These are phyloP conservation scores for Pelmatolapia mariae DNA, from an alignment of 2,113 vertebrate species.

Conservation along the genomic window DNA sequence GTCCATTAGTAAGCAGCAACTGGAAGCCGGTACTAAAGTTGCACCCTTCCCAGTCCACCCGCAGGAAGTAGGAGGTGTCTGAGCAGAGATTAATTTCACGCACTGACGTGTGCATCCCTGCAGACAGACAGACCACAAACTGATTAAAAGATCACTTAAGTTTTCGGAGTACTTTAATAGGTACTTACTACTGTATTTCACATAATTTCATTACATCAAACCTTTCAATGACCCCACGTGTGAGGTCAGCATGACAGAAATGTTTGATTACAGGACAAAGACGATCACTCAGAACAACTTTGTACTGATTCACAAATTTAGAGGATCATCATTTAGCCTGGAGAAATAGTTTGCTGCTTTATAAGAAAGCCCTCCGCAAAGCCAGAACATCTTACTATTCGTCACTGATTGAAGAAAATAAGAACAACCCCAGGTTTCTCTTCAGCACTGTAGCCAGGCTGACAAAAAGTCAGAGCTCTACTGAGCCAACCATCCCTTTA, in stretches of 20 bases:
- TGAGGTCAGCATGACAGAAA: background rate
- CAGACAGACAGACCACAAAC: background rate
- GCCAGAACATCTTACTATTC: no score
- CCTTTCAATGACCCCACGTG: background rate
- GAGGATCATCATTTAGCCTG: no score
- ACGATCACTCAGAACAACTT: background rate
- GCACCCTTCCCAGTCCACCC: constrained; percentile 75
- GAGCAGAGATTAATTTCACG: constrained; percentile 74
- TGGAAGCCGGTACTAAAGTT: constrained; percentile 78
- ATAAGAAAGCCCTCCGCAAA: no score
- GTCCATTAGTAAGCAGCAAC: constrained; percentile 80
- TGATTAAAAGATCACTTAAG: background rate
- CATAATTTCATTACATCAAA: background rate
- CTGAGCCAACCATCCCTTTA: no score
- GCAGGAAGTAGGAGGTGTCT: constrained; percentile 79
- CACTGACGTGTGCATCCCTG: constrained; percentile 78
- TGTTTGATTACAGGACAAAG: background rate
- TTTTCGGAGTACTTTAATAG: background rate
- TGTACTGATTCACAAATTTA: background rate
- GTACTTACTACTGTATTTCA: background rate
- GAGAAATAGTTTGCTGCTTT: no score
- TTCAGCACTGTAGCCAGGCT: no score
- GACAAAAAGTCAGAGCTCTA: no score
- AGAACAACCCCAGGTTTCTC: no score
- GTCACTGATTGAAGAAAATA: no score